phyloP scores from a whole-genome alignment of 1,140 invertebrate species.

The Lepidurus arcticus region DNA sequence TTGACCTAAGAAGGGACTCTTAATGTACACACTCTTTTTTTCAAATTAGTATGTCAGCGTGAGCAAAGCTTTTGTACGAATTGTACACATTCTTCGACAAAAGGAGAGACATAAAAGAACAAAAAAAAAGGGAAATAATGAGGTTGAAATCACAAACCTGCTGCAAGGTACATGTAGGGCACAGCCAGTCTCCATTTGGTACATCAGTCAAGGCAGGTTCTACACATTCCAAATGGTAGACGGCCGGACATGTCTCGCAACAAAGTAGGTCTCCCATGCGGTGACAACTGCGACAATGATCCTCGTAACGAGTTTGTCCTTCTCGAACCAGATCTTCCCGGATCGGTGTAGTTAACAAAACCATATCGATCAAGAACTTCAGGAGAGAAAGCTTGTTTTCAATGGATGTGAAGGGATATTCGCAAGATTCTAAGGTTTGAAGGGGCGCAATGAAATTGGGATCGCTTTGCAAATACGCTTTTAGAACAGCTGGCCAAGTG shows the following conservation, averaged over 20 bases:
- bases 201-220: constrained; percentile 88
- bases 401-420: constrained; percentile 83
- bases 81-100: constrained; percentile 24
- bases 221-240: constrained; percentile 92
- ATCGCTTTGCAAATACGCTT: constrained; percentile 84
- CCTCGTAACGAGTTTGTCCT: constrained; percentile 76
- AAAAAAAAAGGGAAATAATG: neutral
- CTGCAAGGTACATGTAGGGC: constrained; percentile 83
- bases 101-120: neutral
- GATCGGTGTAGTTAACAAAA: constrained; percentile 86
- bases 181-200: constrained; percentile 94
- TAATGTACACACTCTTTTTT: no score
- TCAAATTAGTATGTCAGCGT: no score
- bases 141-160: constrained; percentile 49
- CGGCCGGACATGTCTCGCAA: constrained; percentile 94
- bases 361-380: constrained; percentile 86
- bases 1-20: constrained; percentile 48
- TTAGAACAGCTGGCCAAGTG: constrained; percentile 88
- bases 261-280: constrained; percentile 89
- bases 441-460: constrained; percentile 60
- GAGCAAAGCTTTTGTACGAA: constrained; percentile 32
- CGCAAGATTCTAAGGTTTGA: constrained; percentile 51
- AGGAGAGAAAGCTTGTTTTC: constrained; percentile 79
- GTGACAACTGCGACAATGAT: constrained; percentile 91
- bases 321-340: constrained; percentile 89